Conservation (phyloP, 2,797 vertebrate species). For the Microhierax caerulescens region DNA sequence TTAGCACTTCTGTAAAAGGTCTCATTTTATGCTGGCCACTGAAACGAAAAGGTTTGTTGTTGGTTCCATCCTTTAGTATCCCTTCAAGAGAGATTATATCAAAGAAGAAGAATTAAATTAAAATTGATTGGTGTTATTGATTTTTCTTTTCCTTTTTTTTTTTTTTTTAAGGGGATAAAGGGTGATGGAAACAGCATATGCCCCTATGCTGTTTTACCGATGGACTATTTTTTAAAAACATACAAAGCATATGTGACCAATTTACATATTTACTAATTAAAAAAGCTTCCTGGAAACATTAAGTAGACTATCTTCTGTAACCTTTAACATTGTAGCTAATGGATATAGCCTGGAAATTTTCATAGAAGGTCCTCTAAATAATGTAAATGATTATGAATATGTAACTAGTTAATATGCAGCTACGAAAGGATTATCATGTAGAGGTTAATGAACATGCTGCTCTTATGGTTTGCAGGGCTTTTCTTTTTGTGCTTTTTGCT, state of each 20-base stretch:
- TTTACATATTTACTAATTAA: conserved; percentile 86
- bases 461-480: conserved; percentile 75
- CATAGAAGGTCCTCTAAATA: conserved; percentile 83
- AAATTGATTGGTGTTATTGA: conserved; percentile 59
- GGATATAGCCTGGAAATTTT: conserved; percentile 82
- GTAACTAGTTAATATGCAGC: conserved; percentile 87
- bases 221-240: conserved; percentile 63
- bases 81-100: conserved; percentile 66
- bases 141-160: not conserved
- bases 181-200: conserved; percentile 33
- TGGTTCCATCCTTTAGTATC: conserved; percentile 50
- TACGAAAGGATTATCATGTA: conserved; percentile 80
- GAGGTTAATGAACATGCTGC: conserved; percentile 85
- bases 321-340: conserved; percentile 83
- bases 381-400: conserved; percentile 86
- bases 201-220: conserved; percentile 31
- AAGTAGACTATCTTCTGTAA: conserved; percentile 81
- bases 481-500: conserved; percentile 74
- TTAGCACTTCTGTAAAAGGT: not conserved
- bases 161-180: not conserved
- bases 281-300: conserved; percentile 80
- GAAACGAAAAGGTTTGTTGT: conserved; percentile 21
- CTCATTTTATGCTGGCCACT: not conserved
- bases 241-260: conserved; percentile 71
- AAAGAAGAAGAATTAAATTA: conserved; percentile 66